phyloP scores from a whole-genome alignment of 2,888 invertebrate genomes.

The Sinopyrophorus schimmeli region DNA sequence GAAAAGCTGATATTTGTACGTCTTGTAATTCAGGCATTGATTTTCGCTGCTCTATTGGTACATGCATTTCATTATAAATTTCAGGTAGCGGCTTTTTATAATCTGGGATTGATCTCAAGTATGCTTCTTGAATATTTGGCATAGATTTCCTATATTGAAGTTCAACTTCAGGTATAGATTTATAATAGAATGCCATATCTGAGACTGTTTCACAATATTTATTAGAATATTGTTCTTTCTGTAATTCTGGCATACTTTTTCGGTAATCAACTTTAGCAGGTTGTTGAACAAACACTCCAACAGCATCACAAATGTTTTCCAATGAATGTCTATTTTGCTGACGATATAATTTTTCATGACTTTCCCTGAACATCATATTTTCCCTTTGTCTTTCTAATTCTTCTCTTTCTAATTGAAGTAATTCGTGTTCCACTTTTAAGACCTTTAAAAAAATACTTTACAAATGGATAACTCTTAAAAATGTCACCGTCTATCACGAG shows the following conservation, averaged over 20 bases:
- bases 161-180: constrained; percentile 36
- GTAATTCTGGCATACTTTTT: constrained; percentile 36
- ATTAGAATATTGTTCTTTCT: constrained; percentile 21
- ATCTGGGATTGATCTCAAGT: constrained; percentile 38
- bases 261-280: constrained; percentile 15
- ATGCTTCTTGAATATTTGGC: constrained; percentile 50
- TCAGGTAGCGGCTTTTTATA: constrained; percentile 24
- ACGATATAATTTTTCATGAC: constrained; percentile 55
- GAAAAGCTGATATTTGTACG: constrained; percentile 48
- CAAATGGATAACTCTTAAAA: neutral
- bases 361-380: constrained; percentile 69
- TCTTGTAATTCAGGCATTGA: constrained; percentile 53
- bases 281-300: constrained; percentile 38
- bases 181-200: constrained; percentile 42
- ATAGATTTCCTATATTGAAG: constrained; percentile 48
- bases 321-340: constrained; percentile 49
- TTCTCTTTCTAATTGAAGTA: constrained; percentile 76
- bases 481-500: no score
- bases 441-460: constrained; percentile 55
- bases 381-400: constrained; percentile 75
- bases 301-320: constrained; percentile 50
- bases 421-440: constrained; percentile 76
- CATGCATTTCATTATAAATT: constrained; percentile 35
- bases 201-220: constrained; percentile 53
- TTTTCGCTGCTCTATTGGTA: constrained; percentile 48